Percentiles rank a stretch among this genome's conserved stretches.
Evolutionary conservation across 2,797 vertebrate genomes (phyloP).

Genomic region (Propithecus perrieri): DNA sequence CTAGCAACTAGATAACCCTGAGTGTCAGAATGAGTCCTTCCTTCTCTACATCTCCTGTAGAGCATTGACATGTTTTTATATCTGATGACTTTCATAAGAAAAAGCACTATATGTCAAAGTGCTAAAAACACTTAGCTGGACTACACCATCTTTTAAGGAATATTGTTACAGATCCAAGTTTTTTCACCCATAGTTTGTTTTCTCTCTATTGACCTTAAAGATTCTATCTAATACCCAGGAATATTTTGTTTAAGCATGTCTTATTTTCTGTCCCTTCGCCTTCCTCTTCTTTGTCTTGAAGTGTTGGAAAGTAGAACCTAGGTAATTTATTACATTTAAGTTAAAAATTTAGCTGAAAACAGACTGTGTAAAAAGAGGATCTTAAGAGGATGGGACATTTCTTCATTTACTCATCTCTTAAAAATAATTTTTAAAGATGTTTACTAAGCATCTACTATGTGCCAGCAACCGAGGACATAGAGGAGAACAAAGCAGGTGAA

Average conservation of each 20-base stretch:
- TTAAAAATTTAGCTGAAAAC: neutral
- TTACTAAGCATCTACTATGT: neutral
- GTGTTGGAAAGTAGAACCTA: neutral
- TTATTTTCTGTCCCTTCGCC: neutral
- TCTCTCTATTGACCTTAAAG: neutral
- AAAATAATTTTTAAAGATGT: neutral
- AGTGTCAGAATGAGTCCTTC: too few relatives aligned
- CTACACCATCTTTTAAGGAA: too few relatives aligned
- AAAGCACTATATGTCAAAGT: too few relatives aligned
- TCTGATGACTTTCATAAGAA: too few relatives aligned
- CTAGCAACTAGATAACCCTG: too few relatives aligned
- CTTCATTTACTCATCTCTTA: neutral
- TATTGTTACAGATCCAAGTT: neutral
- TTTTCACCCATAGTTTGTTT: neutral
- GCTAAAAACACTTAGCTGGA: too few relatives aligned
- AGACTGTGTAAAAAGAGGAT: neutral
- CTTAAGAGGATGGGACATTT: neutral
- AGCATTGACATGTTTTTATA: too few relatives aligned
- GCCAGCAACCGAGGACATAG: neutral
- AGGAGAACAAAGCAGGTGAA: neutral
- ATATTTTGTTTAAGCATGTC: neutral
- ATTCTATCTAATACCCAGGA: neutral
- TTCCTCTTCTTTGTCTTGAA: neutral
- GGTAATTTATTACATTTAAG: neutral
- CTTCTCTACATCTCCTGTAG: too few relatives aligned